phyloP scores from a whole-genome alignment of 2,113 vertebrate species.

The Epinephelus moara region DNA sequence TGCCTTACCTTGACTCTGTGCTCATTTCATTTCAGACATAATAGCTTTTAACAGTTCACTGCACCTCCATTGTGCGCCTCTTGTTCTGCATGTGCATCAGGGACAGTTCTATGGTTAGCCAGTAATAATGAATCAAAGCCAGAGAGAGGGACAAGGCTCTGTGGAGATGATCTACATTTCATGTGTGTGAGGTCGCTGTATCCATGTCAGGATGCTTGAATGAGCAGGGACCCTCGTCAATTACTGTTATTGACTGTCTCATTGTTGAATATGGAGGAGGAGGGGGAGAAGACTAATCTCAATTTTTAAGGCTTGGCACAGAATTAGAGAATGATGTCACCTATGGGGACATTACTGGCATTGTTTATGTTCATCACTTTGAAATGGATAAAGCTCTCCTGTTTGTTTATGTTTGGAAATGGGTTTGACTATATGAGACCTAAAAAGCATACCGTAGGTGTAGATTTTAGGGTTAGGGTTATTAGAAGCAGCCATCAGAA shows the following conservation, averaged over 20 bases:
- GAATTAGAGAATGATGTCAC: conserved; percentile 9
- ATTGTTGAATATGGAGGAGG: conserved; percentile 8
- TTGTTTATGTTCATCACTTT: conserved; percentile 5
- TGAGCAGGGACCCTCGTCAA: conserved; percentile 35
- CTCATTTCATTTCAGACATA: conserved; percentile 71
- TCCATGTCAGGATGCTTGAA: conserved; percentile 45
- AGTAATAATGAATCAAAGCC: conserved; percentile 66
- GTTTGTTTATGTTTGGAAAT: background rate
- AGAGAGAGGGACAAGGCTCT: conserved; percentile 44
- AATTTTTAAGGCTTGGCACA: conserved; percentile 2
- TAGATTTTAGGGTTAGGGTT: too few relatives aligned
- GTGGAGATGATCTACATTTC: conserved; percentile 45
- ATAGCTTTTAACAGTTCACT: conserved; percentile 72
- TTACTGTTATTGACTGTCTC: conserved; percentile 30
- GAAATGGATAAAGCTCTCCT: background rate
- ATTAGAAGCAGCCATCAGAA: too few relatives aligned
- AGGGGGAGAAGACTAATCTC: conserved; percentile 12
- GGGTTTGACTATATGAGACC: background rate
- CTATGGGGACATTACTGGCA: background rate
- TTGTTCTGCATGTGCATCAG: conserved; percentile 68
- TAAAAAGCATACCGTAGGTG: too few relatives aligned
- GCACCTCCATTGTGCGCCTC: conserved; percentile 67
- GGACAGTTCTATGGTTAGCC: conserved; percentile 59
- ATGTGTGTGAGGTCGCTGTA: conserved; percentile 33
- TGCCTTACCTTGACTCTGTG: conserved; percentile 43